phyloP scores from a whole-genome alignment of 2,797 vertebrate species.

The Chromis chromis region DNA sequence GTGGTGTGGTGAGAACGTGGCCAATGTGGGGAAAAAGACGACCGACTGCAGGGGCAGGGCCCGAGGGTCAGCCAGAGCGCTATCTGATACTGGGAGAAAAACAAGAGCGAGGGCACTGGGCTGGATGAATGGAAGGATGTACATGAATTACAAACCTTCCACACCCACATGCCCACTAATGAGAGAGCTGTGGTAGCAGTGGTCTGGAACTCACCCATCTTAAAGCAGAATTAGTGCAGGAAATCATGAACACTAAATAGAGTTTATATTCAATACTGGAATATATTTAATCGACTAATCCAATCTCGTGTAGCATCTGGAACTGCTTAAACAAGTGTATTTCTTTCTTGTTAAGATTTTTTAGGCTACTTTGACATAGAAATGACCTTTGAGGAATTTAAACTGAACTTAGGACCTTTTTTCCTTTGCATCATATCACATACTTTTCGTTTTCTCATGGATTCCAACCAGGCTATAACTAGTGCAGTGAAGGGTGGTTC shows the following conservation, averaged over 20 bases:
- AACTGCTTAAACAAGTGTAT: conserved; percentile 74
- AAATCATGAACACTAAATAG: conserved; percentile 74
- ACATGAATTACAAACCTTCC: conserved; percentile 59
- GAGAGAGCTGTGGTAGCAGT: conserved; percentile 67
- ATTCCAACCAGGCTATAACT: conserved; percentile 26
- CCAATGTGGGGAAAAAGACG: conserved; percentile 65
- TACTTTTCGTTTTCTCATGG: conserved; percentile 40
- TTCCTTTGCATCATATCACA: conserved; percentile 47
- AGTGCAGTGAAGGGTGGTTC: conserved; percentile 35
- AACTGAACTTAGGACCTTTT: conserved; percentile 53
- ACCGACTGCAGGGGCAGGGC: conserved; percentile 63
- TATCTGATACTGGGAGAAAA: conserved; percentile 69
- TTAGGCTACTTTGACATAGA: conserved; percentile 58
- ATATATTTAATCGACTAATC: conserved; percentile 72
- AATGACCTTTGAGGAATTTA: conserved; percentile 65
- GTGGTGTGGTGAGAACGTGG: conserved; percentile 78
- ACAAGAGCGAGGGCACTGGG: conserved; percentile 54
- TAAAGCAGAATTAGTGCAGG: conserved; percentile 68
- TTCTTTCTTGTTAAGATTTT: conserved; percentile 67
- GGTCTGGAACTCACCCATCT: conserved; percentile 69
- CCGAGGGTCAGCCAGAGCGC: conserved; percentile 68
- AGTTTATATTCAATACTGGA: conserved; percentile 63
- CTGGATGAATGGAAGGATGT: conserved; percentile 57
- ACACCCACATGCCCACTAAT: conserved; percentile 72
- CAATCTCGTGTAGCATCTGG: conserved; percentile 77